Conservation (phyloP, 2,113 vertebrate species). For the Antechinus stuartii region DNA sequence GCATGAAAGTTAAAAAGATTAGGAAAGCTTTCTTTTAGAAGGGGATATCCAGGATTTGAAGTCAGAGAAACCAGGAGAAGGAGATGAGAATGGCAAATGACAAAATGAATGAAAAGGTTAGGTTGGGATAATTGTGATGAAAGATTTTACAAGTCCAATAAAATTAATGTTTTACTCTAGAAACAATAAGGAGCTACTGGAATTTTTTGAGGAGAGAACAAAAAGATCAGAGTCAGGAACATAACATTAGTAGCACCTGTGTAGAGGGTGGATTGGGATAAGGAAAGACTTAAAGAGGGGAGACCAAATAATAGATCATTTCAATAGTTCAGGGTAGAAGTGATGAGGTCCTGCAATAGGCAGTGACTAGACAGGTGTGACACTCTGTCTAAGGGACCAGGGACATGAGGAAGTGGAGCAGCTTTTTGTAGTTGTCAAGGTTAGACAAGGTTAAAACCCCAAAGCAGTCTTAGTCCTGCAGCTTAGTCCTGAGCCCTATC, state of each 20-base stretch:
- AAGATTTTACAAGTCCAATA: not conserved
- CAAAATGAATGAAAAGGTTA: not conserved
- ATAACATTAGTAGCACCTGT: not conserved
- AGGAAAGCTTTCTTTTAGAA: not conserved
- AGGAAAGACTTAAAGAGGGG: too few species aligned
- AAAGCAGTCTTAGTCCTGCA: too few species aligned
- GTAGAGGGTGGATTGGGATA: not conserved
- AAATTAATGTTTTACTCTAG: not conserved
- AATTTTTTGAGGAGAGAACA: not conserved
- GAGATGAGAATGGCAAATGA: not conserved
- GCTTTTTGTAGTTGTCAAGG: too few species aligned
- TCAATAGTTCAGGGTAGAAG: not conserved
- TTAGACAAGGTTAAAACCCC: not conserved
- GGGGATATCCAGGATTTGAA: not conserved
- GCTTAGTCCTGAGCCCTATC: not conserved
- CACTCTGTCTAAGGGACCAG: not conserved
- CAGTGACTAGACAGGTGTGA: not conserved
- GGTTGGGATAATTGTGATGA: not conserved
- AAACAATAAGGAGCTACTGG: not conserved
- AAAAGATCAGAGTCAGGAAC: not conserved
- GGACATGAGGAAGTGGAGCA: not conserved
- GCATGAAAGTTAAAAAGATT: not conserved
- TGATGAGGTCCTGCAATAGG: not conserved
- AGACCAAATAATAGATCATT: not conserved
- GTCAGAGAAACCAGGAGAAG: not conserved